Evolutionary conservation across 2,888 invertebrate genomes (phyloP), one percentile per base, ranked within the genome.

Genomic region (Hydraecia micacea): DNA sequence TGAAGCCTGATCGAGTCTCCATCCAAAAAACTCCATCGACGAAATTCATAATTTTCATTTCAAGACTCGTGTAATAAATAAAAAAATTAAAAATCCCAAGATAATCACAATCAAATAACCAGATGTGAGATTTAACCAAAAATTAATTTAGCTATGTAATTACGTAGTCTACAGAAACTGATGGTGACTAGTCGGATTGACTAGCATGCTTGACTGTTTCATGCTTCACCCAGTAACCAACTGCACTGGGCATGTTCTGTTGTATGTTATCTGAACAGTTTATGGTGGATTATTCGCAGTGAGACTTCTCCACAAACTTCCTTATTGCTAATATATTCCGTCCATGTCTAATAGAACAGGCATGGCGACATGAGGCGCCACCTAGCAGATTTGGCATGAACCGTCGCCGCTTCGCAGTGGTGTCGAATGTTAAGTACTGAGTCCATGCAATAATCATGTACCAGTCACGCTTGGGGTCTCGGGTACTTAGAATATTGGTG

Each of bases 281-380:
- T n/a, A 58, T n/a, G 55, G 55, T n/a, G 55, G n/a, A n/a, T 58
- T n/a, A 58, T 11, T 58, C 55, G 11, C n/a, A 11, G 13, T 85
- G 55, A 69, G 25, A 62, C 77, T 83, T 85, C 83, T 81, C 13
- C 13, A 42, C n/a, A 8, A 46, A 65, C 55, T 52, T 63, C 67
- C 63, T 80, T 32, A 58, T 58, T 21, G 13, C 25, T 81, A 79
- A 85, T 81, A 74, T 79, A 88, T 88, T 88, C 87, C 18, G 15
- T 13, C 6, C 86, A 71, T 88, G 87, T 79, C 67, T 83, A 79
- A 79, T 81, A 62, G 69, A 72, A 79, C 80, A 82, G 52, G 68
- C 83, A 79, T 73, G 81, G 79, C 76, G 87, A 74, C 80, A 73
- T 67, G 80, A 80, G 87, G 87, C 87, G 87, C 87, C 87, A 89